Evolutionary conservation across 2,797 vertebrate species (phyloP).

Genomic region (Sebastes hopkinsi): DNA sequence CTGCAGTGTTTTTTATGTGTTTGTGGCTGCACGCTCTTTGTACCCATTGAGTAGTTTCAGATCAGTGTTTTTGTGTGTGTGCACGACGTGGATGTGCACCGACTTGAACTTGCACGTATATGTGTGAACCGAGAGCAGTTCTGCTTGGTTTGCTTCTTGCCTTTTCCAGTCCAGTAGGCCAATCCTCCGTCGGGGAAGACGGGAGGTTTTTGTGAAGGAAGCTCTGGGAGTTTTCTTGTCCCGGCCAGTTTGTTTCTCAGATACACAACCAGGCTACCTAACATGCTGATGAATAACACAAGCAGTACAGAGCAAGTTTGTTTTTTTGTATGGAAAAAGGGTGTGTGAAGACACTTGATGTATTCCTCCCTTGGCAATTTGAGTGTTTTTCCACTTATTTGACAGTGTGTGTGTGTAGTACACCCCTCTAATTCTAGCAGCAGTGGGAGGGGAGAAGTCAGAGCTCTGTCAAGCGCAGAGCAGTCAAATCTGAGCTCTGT

Average conservation of each 20-base stretch:
- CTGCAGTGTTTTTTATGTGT: constrained; percentile 27
- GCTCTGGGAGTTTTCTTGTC: constrained; percentile 71
- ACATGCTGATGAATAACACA: constrained; percentile 74
- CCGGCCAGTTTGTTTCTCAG: constrained; percentile 74
- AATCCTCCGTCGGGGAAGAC: constrained; percentile 47
- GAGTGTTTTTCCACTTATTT: constrained; percentile 66
- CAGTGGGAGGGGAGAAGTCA: constrained; percentile 65
- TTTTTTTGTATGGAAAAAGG: constrained; percentile 43
- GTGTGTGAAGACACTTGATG: constrained; percentile 63
- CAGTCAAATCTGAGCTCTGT: constrained; percentile 71
- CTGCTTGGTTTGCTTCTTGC: constrained; percentile 69
- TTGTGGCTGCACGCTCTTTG: constrained; percentile 36
- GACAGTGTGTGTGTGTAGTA: constrained; percentile 35
- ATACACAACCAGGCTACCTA: constrained; percentile 70
- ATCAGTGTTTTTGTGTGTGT: constrained; percentile 39
- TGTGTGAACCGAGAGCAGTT: constrained; percentile 61
- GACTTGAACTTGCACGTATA: constrained; percentile 48
- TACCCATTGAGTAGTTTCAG: constrained; percentile 42
- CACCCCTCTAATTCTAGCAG: constrained; percentile 63
- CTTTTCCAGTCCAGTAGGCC: constrained; percentile 76
- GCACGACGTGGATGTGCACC: constrained; percentile 6
- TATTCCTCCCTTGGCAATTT: constrained; percentile 71
- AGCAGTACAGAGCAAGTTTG: constrained; percentile 45
- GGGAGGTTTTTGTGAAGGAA: constrained; percentile 57
- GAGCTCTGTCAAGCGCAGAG: constrained; percentile 66